phyloP scores from a whole-genome alignment of 2,888 invertebrate species.

The Erannis defoliaria region DNA sequence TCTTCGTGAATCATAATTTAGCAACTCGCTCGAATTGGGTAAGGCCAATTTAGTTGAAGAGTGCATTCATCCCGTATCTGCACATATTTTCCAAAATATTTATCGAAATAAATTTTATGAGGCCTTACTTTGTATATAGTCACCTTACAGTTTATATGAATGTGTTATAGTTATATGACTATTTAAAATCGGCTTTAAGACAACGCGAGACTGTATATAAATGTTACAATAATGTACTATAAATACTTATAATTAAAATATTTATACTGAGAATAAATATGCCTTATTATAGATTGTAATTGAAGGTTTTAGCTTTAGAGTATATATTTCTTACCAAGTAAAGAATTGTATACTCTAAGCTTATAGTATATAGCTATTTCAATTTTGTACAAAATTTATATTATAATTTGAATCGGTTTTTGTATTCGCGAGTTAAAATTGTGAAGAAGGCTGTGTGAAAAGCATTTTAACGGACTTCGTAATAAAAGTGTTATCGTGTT shows the following conservation, averaged over 20 bases:
- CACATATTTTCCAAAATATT: constrained; percentile 40
- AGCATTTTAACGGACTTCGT: constrained; percentile 72
- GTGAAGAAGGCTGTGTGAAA: constrained; percentile 79
- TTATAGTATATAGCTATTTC: constrained; percentile 50
- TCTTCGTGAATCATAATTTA: not conserved
- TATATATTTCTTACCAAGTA: constrained; percentile 30
- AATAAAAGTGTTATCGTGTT: constrained; percentile 36
- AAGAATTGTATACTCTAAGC: not conserved
- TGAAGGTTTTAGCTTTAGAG: constrained; percentile 50
- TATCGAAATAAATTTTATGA: constrained; percentile 44
- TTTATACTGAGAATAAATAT: constrained; percentile 78
- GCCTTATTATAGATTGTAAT: constrained; percentile 72
- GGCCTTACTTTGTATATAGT: constrained; percentile 55
- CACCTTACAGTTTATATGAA: constrained; percentile 60
- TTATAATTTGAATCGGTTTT: constrained; percentile 53
- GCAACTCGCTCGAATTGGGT: constrained; percentile 69
- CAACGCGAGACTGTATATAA: constrained; percentile 83
- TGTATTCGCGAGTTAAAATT: constrained; percentile 49
- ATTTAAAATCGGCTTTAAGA: constrained; percentile 75
- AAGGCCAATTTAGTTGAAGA: constrained; percentile 69
- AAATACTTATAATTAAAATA: constrained; percentile 77
- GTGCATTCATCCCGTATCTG: constrained; percentile 44
- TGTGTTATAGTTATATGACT: constrained; percentile 64
- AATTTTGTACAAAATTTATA: constrained; percentile 68
- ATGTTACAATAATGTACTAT: constrained; percentile 70